Conservation (phyloP, 2,888 invertebrate genomes). For the Athalia circularis region DNA sequence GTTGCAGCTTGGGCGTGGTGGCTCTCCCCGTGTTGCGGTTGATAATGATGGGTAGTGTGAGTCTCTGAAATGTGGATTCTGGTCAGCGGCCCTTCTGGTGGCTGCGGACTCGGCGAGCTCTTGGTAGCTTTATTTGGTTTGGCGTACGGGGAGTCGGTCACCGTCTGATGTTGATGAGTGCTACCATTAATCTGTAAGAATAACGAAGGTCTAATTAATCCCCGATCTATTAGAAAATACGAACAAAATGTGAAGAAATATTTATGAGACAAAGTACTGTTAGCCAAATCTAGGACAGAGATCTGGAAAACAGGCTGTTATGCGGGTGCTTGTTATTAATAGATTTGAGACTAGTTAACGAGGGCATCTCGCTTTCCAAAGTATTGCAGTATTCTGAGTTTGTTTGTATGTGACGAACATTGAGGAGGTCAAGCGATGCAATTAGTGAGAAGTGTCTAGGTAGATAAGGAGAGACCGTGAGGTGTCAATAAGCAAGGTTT, state of each 20-base stretch:
- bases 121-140: constrained; percentile 79
- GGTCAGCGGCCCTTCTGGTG: constrained; percentile 67
- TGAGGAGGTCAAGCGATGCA: constrained; percentile 25
- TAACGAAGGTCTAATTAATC: background rate
- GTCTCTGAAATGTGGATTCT: constrained; percentile 70
- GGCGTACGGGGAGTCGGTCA: constrained; percentile 83
- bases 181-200: constrained; percentile 79
- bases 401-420: constrained; percentile 18
- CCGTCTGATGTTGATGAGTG: constrained; percentile 80
- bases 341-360: constrained; percentile 39
- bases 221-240: background rate
- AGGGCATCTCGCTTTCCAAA: constrained; percentile 24
- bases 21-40: constrained; percentile 68
- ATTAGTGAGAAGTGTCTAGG: constrained; percentile 10
- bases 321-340: constrained; percentile 40
- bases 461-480: constrained; percentile 9
- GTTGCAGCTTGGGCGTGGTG: constrained; percentile 73
- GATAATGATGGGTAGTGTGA: constrained; percentile 69
- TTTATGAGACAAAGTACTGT: background rate
- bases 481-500: constrained; percentile 26
- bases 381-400: constrained; percentile 4
- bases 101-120: constrained; percentile 78
- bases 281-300: constrained; percentile 9
- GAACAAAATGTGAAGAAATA: background rate
- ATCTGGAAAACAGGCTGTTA: constrained; percentile 37